Evolutionary conservation across 2,113 vertebrate species (phyloP).

Genomic region (Physeter macrocephalus): DNA sequence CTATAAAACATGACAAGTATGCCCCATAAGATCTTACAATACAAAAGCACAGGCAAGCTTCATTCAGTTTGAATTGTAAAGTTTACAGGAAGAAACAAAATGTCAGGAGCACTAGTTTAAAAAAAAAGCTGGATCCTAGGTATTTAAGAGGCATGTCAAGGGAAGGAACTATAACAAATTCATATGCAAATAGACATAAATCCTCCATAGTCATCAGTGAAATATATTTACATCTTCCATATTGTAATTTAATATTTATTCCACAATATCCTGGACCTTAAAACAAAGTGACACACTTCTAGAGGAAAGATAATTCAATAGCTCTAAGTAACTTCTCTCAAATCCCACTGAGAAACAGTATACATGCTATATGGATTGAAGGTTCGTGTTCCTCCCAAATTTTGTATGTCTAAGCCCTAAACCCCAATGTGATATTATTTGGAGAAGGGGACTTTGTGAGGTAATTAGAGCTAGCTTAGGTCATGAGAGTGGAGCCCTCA

Average conservation of each 20-base stretch:
- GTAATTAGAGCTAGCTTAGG: not conserved
- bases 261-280: not conserved
- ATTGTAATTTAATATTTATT: not conserved
- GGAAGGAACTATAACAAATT: not conserved
- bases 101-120: not conserved
- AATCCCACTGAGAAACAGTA: not conserved
- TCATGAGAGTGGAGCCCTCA: not conserved
- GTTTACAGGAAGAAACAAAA: slow-evolving; percentile 8
- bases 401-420: not conserved
- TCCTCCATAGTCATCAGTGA: not conserved
- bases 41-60: not conserved
- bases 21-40: slow-evolving; percentile 15
- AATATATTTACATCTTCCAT: not conserved
- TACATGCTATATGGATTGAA: not conserved
- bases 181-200: not conserved
- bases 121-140: not conserved
- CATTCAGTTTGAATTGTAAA: not conserved
- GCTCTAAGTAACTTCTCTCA: slow-evolving; percentile 24
- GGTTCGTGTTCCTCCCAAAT: not conserved
- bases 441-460: not conserved
- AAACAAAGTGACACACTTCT: not conserved
- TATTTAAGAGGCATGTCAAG: not conserved
- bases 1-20: not conserved
- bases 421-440: not conserved
- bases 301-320: not conserved